Evolutionary conservation across 2,797 vertebrate species (phyloP).

Genomic region (Thamnophis elegans): DNA sequence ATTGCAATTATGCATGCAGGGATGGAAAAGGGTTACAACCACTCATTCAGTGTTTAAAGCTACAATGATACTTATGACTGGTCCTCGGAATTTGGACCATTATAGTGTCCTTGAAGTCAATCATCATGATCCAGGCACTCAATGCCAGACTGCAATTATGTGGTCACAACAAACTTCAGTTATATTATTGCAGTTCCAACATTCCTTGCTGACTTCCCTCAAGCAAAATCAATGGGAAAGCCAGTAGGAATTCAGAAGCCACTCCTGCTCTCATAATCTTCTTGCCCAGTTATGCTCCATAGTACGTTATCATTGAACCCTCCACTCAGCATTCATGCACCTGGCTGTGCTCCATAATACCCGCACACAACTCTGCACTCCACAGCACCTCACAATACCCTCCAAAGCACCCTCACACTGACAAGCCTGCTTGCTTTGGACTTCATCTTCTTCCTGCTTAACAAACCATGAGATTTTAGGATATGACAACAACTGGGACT

Average conservation of each 20-base stretch:
- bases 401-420: background rate
- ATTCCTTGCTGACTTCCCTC: background rate
- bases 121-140: background rate
- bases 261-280: background rate
- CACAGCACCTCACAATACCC: background rate
- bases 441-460: background rate
- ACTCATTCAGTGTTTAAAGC: background rate
- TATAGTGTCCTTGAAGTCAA: background rate
- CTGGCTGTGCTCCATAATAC: background rate
- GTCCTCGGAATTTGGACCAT: background rate
- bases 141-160: background rate
- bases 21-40: background rate
- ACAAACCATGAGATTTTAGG: background rate
- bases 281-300: background rate
- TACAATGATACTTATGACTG: background rate
- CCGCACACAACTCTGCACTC: background rate
- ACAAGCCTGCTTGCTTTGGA: background rate
- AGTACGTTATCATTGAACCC: background rate
- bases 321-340: background rate
- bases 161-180: background rate
- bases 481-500: background rate
- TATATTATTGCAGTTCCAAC: background rate
- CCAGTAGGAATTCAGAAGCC: background rate
- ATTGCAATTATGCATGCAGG: background rate
- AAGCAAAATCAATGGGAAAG: background rate